These are phyloP conservation scores for Cichlasoma orientale DNA, from an alignment of 2,797 vertebrate genomes.

Conservation along the genomic window DNA sequence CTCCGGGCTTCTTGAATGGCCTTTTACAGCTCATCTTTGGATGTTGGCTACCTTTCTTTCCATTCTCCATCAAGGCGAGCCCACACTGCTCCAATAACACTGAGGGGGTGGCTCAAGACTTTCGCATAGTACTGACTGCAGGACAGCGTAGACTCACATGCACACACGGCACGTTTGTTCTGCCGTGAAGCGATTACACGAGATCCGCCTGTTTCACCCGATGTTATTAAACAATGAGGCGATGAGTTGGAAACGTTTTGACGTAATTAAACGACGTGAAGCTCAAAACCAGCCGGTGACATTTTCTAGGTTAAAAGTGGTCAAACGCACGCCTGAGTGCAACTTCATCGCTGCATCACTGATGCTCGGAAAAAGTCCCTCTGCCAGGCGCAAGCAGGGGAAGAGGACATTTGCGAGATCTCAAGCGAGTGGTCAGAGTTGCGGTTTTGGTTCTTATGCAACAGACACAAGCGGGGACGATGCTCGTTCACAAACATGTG, in stretches of 20 bases:
- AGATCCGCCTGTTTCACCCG: background rate
- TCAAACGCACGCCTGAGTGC: background rate
- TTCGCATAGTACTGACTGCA: background rate
- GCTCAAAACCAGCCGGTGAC: background rate
- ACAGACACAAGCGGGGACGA: background rate
- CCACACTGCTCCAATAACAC: too few species aligned
- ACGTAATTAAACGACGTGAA: background rate
- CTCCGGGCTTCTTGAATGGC: background rate
- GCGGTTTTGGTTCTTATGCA: background rate
- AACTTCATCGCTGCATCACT: background rate
- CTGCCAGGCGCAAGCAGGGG: background rate
- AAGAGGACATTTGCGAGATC: background rate
- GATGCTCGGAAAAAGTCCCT: background rate
- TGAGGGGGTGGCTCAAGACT: too few species aligned
- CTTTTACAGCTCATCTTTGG: background rate
- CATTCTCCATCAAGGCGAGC: too few species aligned
- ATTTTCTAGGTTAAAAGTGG: background rate
- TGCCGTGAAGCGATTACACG: background rate
- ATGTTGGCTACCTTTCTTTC: too few species aligned
- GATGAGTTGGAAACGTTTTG: background rate
- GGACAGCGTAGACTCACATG: background rate
- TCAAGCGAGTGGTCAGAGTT: background rate
- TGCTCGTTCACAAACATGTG: fast-evolving
- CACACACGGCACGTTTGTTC: background rate
- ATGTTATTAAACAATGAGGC: background rate